Evolutionary conservation across 2,888 invertebrate species (phyloP), one percentile per base, ranked within the genome.

Genomic region (Plagodis dolabraria): DNA sequence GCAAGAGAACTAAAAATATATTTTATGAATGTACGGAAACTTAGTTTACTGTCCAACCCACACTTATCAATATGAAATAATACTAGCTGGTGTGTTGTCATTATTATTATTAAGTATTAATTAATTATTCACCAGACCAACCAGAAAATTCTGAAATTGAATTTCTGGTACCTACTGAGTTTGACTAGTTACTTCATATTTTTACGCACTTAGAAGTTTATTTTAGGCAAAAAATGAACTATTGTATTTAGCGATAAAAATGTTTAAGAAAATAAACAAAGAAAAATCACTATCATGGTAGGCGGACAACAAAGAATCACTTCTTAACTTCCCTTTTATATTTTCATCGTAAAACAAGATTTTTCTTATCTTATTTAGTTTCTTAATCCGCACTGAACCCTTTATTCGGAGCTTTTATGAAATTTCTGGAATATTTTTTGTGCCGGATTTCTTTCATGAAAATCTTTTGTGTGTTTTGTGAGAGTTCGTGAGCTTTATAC

Each of bases 401-500:
- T 60, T 63, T 59, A 59, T 56, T 53, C 55, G 60, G 52, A 42
- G 56, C 63, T 55, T 65, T 66, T 64, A 66, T 66, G 66, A 67
- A 62, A 64, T 64, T 66, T 60, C 60, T 67, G 40, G 38, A 60
- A 64, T 64, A 64, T 62, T 67, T 66, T 60, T 60, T 71, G 71
- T 35, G 33, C 69, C 72, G 72, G 70, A 70, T 75, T 76, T 76
- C 70, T 75, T 76, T 72, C 56, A 64, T 69, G 66, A 63, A 67
- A 64, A 62, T 70, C 68, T 71, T 71, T 77, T 69, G 69, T 73
- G 69, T 69, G 63, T 71, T 68, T 68, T 68, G 62, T 60, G 63
- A 50, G 60, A 65, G 69, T 70, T 70, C 71, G 71, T 72, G 74
- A 73, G 75, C 72, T 73, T 74, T 79, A 76, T 77, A 74, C 77